Conservation (phyloP, 1,140 invertebrate species). For the Portunus trituberculatus region DNA sequence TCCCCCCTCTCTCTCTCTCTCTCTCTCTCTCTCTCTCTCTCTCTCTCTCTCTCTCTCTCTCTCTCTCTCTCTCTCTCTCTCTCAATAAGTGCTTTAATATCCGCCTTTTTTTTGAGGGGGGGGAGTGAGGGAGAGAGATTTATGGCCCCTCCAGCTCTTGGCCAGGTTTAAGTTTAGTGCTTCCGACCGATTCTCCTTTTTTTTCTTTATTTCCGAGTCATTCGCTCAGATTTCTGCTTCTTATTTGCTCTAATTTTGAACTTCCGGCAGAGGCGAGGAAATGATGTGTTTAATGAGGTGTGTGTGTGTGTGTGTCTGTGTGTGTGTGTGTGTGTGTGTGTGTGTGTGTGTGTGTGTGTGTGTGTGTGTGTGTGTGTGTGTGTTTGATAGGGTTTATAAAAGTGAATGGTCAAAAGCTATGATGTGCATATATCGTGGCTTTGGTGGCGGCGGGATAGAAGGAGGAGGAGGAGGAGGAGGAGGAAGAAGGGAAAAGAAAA, state of each 20-base stretch:
- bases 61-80: no score
- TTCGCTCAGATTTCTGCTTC: not conserved
- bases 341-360: no score
- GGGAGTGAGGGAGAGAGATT: not conserved
- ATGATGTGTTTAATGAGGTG: not conserved
- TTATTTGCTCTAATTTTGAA: not conserved
- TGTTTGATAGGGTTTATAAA: no score
- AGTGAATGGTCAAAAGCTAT: no score
- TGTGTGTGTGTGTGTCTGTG: not conserved
- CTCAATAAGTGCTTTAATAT: not conserved
- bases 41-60: no score
- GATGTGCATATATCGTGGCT: no score
- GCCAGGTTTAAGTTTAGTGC: not conserved
- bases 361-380: no score
- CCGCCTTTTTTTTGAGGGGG: not conserved
- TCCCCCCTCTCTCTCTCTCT: no score
- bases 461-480: not conserved
- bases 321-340: constrained; percentile 15
- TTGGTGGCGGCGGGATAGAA: not conserved
- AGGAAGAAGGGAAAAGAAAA: not conserved
- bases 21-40: no score
- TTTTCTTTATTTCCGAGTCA: not conserved
- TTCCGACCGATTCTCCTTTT: not conserved
- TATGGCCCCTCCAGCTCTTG: not conserved
- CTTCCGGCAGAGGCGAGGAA: not conserved